Percentiles rank a stretch among this genome's conserved stretches.
These are phyloP conservation scores for Apolygus lucorum DNA, from an alignment of 1,140 invertebrate species.

Conservation along the genomic window DNA sequence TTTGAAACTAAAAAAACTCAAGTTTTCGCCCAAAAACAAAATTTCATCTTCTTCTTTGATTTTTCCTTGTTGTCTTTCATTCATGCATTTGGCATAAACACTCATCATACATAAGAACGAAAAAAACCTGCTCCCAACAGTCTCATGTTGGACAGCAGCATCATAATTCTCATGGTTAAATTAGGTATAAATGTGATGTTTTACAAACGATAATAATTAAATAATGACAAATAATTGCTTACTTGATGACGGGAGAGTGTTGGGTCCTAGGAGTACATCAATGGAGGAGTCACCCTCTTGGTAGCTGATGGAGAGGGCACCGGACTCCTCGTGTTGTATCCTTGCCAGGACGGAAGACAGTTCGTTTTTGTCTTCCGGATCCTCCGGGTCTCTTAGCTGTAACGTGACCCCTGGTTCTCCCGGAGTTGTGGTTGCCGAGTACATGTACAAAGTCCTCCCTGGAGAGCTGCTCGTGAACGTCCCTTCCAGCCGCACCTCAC, in stretches of 20 bases:
- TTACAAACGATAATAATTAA: too few species aligned
- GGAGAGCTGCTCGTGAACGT: neutral
- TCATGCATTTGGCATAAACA: too few species aligned
- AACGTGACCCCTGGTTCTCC: neutral
- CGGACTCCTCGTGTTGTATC: constrained; percentile 9
- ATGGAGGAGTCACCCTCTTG: neutral
- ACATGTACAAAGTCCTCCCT: constrained; percentile 7
- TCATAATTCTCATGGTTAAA: too few species aligned
- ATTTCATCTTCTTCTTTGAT: too few species aligned
- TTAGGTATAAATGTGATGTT: too few species aligned
- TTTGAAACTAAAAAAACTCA: too few species aligned
- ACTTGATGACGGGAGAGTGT: neutral
- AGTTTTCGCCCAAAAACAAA: too few species aligned
- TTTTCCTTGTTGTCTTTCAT: too few species aligned
- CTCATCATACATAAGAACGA: too few species aligned
- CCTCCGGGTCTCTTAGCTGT: neutral
- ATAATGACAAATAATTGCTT: too few species aligned
- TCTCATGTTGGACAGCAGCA: too few species aligned
- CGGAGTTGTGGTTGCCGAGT: constrained; percentile 2
- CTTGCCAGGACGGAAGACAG: constrained; percentile 6
- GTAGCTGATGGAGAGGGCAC: neutral
- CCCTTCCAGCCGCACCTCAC: constrained; percentile 6
- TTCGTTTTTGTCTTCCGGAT: neutral
- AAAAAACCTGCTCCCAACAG: too few species aligned
- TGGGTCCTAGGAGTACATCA: neutral